These are phyloP conservation scores for Acrobasis consociella DNA, from an alignment of 2,888 invertebrate genomes.

Conservation along the genomic window DNA sequence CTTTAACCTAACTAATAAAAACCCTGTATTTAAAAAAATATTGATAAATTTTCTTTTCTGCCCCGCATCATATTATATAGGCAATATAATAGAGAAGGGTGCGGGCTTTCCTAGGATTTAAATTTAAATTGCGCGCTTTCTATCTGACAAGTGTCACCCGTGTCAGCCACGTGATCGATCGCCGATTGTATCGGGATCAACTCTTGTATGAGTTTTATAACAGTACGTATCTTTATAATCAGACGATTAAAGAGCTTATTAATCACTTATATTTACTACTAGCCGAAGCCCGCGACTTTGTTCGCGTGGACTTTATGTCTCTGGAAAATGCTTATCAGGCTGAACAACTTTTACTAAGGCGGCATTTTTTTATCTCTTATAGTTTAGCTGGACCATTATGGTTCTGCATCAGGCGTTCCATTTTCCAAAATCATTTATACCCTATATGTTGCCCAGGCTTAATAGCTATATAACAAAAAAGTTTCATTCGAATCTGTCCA, in stretches of 20 bases:
- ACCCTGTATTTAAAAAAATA: background rate
- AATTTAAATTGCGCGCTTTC: constrained; percentile 69
- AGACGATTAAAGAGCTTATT: background rate
- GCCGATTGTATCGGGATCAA: constrained; percentile 56
- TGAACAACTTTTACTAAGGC: too few relatives aligned
- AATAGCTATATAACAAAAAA: too few relatives aligned
- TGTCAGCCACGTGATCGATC: constrained; percentile 66
- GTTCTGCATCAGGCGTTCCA: too few relatives aligned
- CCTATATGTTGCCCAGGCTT: too few relatives aligned
- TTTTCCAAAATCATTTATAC: too few relatives aligned
- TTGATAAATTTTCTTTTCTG: background rate
- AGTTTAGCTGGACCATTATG: too few relatives aligned
- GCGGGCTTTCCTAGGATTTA: constrained; percentile 59
- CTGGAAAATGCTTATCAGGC: too few relatives aligned
- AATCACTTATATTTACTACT: too few relatives aligned
- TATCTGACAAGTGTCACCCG: constrained; percentile 70
- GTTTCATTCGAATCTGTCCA: too few relatives aligned
- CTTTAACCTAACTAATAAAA: background rate
- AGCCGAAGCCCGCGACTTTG: too few relatives aligned
- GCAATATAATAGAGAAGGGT: constrained; percentile 44
- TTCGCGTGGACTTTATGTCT: too few relatives aligned
- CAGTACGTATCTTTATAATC: background rate
- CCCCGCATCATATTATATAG: background rate
- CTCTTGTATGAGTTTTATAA: constrained; percentile 20
- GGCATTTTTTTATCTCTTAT: too few relatives aligned